Conservation (phyloP, 2,113 vertebrate species). For the Varanus komodoensis region DNA sequence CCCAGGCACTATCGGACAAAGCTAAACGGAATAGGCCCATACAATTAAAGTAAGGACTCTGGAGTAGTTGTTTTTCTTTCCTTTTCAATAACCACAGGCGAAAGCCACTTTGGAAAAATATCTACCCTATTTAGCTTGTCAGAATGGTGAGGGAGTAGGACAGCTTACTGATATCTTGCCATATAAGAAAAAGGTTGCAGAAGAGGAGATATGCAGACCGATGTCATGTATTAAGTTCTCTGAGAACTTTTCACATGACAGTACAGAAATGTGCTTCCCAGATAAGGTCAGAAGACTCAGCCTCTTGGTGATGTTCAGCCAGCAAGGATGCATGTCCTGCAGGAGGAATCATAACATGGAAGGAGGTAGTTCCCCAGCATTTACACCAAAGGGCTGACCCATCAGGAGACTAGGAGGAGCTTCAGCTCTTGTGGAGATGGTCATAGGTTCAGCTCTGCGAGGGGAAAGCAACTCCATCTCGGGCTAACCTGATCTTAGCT, state of each 20-base stretch:
- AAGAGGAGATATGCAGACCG: neutral
- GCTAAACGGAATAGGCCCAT: neutral
- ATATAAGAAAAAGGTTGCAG: rapidly evolving
- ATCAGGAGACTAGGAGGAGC: too few species aligned
- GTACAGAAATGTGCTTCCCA: neutral
- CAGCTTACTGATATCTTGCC: neutral
- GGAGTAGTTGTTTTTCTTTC: too few species aligned
- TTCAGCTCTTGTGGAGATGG: too few species aligned
- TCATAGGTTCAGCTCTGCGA: too few species aligned
- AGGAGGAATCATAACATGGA: neutral
- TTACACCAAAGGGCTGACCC: too few species aligned
- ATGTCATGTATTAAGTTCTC: neutral
- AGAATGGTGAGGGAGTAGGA: neutral
- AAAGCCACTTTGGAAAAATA: neutral
- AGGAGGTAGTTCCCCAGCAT: neutral
- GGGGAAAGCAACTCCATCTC: too few species aligned
- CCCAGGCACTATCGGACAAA: neutral
- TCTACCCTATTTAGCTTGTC: neutral
- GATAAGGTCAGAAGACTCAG: neutral
- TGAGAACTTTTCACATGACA: neutral
- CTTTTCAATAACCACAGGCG: neutral
- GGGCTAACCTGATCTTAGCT: too few species aligned
- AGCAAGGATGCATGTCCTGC: neutral
- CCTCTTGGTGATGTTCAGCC: neutral
- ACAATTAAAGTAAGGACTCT: neutral